Base-by-base conservation (phyloP, 2,113 vertebrate genomes). In the Pseudorhombus dupliciocellatus region DNA sequence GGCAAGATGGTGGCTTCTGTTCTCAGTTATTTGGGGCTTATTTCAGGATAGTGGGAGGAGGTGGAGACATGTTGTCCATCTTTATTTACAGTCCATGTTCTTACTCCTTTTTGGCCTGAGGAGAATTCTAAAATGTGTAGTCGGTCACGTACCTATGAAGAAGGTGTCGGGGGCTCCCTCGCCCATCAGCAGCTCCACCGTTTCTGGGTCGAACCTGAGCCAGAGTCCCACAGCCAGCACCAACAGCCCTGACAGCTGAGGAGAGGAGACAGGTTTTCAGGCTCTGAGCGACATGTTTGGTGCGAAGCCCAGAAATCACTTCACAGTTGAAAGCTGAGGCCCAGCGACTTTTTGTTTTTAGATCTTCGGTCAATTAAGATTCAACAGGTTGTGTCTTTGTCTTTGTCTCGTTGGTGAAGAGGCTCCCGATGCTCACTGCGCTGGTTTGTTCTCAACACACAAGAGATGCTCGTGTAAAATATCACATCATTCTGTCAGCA, bases 201-300 rank as follows among this genome's bases (percentile, higher is more conserved):
- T 94, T 56, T 88, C 66, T 1, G 94, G 90, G 75, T 96, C 96
- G 64, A 98, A 97, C n/a, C 95, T 92, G 82, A 99, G 93, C 97
- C 97, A 98, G 1, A 99, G 92, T 66, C 96, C 97, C 61, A 98
- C 96, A 4, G 94, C 94, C 82, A 98, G 89, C 78, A 99, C 95
- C 66, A 96, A 83, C 7, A 95, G 75, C 73, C 97, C 97, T 0
- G 94, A 95, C 89, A 98, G 87, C 97, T 99, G 93, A 24, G 92
- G 30, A 58, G 24, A 2, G 44, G 64, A 8, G 48, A 46, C n/a
- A 65, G 51, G 14, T 24, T 64, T 66, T 31, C 4, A 31, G 12
- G 40, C 21, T 42, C 18, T 15, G 24, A 48, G 4, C 25, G 30
- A 11, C n/a, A 9, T 59, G 44, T 37, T 48, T 58, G 53, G 16